A percentile compares a stretch with the other conserved stretches of the same genome.
Evolutionary conservation across 53 echinoderm and acorn worm species (phyloP).

Genomic region (Patiria pectinifera): DNA sequence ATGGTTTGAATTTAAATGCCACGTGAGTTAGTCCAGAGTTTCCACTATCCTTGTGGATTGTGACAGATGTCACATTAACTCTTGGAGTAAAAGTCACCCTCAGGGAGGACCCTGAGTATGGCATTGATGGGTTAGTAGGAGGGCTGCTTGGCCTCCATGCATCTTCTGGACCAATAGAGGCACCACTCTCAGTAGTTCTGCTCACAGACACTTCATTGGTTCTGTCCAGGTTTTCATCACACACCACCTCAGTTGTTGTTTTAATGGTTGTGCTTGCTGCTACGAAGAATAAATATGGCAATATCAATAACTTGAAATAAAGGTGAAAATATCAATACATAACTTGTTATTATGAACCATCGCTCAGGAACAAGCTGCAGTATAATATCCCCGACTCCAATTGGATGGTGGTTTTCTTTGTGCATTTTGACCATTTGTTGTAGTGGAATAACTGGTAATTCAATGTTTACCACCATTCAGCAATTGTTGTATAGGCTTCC

Average conservation of each 20-base stretch:
- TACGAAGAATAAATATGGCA: neutral
- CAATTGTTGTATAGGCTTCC: no score
- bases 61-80: neutral
- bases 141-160: conserved; percentile 15
- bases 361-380: neutral
- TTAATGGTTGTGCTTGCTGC: conserved; percentile 30
- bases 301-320: neutral
- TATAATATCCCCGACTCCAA: neutral
- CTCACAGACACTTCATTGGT: neutral
- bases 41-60: neutral
- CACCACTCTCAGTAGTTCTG: neutral
- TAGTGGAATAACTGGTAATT: no score
- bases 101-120: neutral
- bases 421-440: no score
- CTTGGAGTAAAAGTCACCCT: conserved; percentile 15
- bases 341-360: neutral
- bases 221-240: conserved; percentile 21
- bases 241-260: conserved; percentile 14
- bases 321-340: neutral
- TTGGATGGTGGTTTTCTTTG: no score
- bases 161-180: neutral
- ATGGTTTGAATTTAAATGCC: neutral
- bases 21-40: neutral
- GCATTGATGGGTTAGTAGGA: neutral
- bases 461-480: no score